These are phyloP conservation scores for Dromiciops gliroides DNA, from an alignment of 2,113 vertebrate species.

Conservation along the genomic window DNA sequence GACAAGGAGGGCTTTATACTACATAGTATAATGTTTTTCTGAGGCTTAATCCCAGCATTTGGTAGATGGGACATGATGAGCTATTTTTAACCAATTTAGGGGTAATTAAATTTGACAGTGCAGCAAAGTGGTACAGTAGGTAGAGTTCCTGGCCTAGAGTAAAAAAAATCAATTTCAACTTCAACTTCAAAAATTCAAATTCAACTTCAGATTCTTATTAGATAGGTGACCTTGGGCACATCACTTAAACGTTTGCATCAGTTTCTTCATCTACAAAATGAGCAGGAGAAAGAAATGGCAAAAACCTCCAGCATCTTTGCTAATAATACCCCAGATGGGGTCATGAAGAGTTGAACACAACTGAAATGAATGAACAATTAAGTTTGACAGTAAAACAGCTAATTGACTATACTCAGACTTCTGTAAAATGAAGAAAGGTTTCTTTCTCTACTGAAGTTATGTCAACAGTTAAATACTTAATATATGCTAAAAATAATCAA, in stretches of 20 bases:
- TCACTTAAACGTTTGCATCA: background rate
- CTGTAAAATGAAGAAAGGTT: background rate
- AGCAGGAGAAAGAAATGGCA: background rate
- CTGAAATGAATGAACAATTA: background rate
- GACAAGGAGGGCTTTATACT: background rate
- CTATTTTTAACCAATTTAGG: background rate
- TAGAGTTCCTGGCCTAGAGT: background rate
- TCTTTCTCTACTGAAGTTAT: background rate
- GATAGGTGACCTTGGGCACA: background rate
- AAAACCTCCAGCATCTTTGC: background rate
- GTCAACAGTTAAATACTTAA: background rate
- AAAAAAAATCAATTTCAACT: fast-evolving
- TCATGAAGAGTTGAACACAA: background rate
- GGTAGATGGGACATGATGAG: background rate
- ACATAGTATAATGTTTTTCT: background rate
- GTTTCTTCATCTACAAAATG: too few species aligned
- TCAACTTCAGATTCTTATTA: background rate
- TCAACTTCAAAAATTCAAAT: too few species aligned
- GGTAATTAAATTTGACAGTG: background rate
- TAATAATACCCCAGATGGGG: background rate
- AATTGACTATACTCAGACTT: background rate
- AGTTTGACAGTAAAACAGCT: background rate
- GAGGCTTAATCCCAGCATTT: background rate
- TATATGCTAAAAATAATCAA: background rate
- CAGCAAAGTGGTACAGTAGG: background rate